Base-by-base conservation (phyloP, 2,888 invertebrate genomes). In the Coremacera marginata region DNA sequence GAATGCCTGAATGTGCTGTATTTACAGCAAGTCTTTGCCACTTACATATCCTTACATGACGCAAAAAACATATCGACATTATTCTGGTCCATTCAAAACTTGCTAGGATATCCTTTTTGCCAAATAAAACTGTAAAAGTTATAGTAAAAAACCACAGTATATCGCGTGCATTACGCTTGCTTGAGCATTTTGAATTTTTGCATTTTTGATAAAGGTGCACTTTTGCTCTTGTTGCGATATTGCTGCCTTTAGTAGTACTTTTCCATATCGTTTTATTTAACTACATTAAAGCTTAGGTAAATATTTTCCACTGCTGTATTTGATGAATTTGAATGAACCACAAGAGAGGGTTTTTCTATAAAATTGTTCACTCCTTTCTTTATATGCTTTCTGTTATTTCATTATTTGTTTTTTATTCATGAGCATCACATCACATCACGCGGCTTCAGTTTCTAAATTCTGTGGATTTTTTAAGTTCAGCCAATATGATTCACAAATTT, bases 321-420 rank as follows among this genome's bases (percentile, higher is more conserved):
- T 67, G 49, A 67, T 22, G 67, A 67, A 63, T 63, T 63, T 63
- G 37, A 67, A 67, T 49, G 27, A 68, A 68, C 14, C 27, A 27
- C 67, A 44, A 14, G 44, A 11, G 7, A 14, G 3, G 44, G 44
- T 11, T 44, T 11, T 14, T 14, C 5, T 5, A 31, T 44, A 11
- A 1, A 44, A 2, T 44, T 44, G 11, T 44, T 44, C 44, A 44
- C 44, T 44, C 11, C 5, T 31, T 31, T 31, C 14, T 44, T 44
- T 14, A 44, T 60, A 9, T 60, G 5, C 19, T 55, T 19, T 55
- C 7, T 8, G 0, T 8, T 8, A 22, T 63, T 34, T 34, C 27
- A 63, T 63, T 63, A 63, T 63, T 63, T 31, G 63, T 5, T 31
- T 60, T 72, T 72, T 72, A 72, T 72, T 72, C 72, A 72, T 72